phyloP scores from a whole-genome alignment of 2,113 vertebrate species.

The Bagarius yarrelli region DNA sequence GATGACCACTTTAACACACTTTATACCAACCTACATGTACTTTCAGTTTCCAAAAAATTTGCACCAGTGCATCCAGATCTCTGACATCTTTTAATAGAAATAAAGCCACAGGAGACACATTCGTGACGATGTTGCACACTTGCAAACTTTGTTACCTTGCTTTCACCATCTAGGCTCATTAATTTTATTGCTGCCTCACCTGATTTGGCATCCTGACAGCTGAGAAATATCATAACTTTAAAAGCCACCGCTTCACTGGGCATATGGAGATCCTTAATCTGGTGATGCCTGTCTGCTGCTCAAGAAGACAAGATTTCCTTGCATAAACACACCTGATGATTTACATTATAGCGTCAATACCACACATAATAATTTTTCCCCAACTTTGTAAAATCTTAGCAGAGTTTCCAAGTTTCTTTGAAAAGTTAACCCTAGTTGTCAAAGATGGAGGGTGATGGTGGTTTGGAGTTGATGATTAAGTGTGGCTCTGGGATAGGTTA shows the following conservation, averaged over 20 bases:
- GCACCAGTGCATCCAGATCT: neutral
- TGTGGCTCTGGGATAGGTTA: no score
- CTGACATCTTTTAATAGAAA: conserved; percentile 22
- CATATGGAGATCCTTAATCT: conserved; percentile 1
- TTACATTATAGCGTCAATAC: neutral
- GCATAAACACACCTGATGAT: conserved; percentile 2
- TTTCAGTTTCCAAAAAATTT: neutral
- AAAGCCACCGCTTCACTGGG: conserved; percentile 14
- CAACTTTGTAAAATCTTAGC: neutral
- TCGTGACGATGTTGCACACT: conserved; percentile 18
- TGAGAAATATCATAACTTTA: conserved; percentile 26
- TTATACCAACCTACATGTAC: neutral
- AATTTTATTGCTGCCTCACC: conserved; percentile 32
- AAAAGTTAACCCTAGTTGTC: no score
- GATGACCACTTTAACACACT: neutral
- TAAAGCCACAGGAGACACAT: conserved; percentile 15
- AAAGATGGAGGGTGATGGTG: no score
- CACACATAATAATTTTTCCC: neutral
- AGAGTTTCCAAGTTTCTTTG: neutral
- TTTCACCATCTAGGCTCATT: conserved; percentile 28
- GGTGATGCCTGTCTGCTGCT: neutral
- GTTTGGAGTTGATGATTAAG: no score
- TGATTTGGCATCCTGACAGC: conserved; percentile 23
- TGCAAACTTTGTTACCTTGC: conserved; percentile 25
- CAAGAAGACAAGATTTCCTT: neutral